Conservation (phyloP, 1,140 invertebrate genomes). For the Zaprionus inermis region DNA sequence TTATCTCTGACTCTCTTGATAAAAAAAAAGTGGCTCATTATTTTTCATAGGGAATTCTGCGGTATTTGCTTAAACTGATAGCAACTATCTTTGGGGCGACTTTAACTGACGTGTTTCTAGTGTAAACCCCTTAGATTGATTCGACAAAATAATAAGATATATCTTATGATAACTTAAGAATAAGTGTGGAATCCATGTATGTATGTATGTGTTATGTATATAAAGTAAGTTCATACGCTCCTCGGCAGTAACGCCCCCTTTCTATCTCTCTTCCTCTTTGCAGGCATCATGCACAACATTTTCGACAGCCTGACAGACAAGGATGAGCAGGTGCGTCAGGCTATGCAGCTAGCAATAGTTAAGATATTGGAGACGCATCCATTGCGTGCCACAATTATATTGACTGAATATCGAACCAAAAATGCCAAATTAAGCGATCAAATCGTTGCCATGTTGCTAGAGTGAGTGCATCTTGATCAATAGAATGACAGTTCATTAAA, state of each 20-base stretch:
- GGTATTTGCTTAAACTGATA: slow-evolving; percentile 33
- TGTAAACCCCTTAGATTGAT: background rate
- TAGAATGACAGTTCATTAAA: too few relatives aligned
- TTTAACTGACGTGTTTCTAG: background rate
- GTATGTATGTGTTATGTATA: background rate
- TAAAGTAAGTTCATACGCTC: background rate
- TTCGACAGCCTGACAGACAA: slow-evolving; percentile 87
- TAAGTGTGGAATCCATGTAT: background rate
- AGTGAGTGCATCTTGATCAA: slow-evolving; percentile 84
- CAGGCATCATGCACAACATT: slow-evolving; percentile 86
- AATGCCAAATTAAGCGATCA: slow-evolving; percentile 84
- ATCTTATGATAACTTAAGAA: background rate
- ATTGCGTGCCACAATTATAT: slow-evolving; percentile 84
- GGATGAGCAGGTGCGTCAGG: slow-evolving; percentile 85
- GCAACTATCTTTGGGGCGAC: slow-evolving; percentile 25
- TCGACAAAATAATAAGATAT: background rate
- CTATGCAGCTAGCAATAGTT: slow-evolving; percentile 85
- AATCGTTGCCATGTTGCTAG: slow-evolving; percentile 86
- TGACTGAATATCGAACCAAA: slow-evolving; percentile 76
- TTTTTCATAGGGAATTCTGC: slow-evolving; percentile 14
- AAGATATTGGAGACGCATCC: slow-evolving; percentile 86
- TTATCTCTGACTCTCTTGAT: background rate
- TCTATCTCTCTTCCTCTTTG: slow-evolving; percentile 38
- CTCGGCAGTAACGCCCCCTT: slow-evolving; percentile 1
- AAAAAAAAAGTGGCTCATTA: slow-evolving; percentile 20